A percentile compares a stretch with the other conserved stretches of the same genome.
Evolutionary conservation across 2,113 vertebrate genomes (phyloP).

Genomic region (Ptyas mucosa): DNA sequence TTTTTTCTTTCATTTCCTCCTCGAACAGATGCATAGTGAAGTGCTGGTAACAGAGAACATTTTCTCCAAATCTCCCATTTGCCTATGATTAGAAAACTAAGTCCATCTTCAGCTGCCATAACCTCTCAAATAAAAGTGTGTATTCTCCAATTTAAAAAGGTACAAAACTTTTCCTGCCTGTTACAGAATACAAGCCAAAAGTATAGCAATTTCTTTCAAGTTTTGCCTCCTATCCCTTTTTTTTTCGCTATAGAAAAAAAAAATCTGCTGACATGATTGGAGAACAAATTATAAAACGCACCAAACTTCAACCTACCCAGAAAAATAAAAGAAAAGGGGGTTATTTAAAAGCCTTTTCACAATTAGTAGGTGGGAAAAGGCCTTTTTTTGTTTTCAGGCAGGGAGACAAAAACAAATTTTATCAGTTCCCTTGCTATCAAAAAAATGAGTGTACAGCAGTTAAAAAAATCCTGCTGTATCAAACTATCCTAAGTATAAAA

Average conservation of each 20-base stretch:
- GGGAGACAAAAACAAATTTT: slow-evolving; percentile 69
- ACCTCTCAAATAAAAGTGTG: slow-evolving; percentile 69
- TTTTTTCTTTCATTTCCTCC: slow-evolving; percentile 56
- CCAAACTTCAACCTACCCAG: slow-evolving; percentile 76
- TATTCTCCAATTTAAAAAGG: slow-evolving; percentile 73
- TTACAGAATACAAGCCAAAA: slow-evolving; percentile 79
- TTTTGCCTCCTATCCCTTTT: slow-evolving; percentile 80
- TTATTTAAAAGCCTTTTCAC: slow-evolving; percentile 74
- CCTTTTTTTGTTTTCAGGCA: slow-evolving; percentile 67
- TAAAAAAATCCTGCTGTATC: slow-evolving; percentile 71
- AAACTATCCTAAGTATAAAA: slow-evolving; percentile 79
- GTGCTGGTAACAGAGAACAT: slow-evolving; percentile 79
- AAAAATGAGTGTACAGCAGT: slow-evolving; percentile 80
- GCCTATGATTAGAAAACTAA: slow-evolving; percentile 70
- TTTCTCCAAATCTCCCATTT: slow-evolving; percentile 65
- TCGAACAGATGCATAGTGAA: slow-evolving; percentile 80
- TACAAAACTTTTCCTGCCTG: slow-evolving; percentile 74
- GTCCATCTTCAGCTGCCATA: slow-evolving; percentile 76
- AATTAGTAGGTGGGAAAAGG: slow-evolving; percentile 70
- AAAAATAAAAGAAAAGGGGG: slow-evolving; percentile 55
- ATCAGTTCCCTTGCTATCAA: slow-evolving; percentile 73
- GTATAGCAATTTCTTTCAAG: slow-evolving; percentile 91
- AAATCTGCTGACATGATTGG: slow-evolving; percentile 78
- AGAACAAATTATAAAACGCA: slow-evolving; percentile 78
- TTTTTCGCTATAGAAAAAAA: slow-evolving; percentile 61